A percentile compares a stretch with the other conserved stretches of the same genome.
phyloP scores from a whole-genome alignment of 2,113 vertebrate species.

The Chaenogobius annularis region DNA sequence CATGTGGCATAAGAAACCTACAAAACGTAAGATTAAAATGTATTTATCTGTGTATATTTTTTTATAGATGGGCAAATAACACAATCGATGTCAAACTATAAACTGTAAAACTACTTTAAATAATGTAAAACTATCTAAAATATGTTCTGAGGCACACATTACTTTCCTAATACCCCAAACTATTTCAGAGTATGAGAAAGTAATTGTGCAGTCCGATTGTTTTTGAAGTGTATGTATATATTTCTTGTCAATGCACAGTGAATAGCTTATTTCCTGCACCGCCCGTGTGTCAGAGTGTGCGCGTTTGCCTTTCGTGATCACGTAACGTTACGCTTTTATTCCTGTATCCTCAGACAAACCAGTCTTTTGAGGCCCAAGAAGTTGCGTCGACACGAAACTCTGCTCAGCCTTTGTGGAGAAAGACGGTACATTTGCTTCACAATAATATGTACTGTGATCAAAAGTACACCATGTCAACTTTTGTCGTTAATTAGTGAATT shows the following conservation, averaged over 20 bases:
- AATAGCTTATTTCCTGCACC: neutral
- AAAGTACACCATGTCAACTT: neutral
- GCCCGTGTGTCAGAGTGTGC: neutral
- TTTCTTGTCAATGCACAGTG: neutral
- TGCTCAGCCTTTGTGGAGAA: slow-evolving; percentile 57
- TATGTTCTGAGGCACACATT: neutral
- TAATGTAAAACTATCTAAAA: no score
- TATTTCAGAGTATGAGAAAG: neutral
- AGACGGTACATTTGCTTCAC: slow-evolving; percentile 54
- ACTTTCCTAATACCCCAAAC: neutral
- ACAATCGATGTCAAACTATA: no score
- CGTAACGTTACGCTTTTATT: neutral
- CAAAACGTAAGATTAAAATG: no score
- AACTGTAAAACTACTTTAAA: no score
- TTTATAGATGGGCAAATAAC: no score
- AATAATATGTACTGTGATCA: neutral
- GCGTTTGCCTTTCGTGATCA: neutral
- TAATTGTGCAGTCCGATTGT: neutral
- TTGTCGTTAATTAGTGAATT: no score
- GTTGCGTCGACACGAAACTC: slow-evolving; percentile 56
- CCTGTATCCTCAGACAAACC: slow-evolving; percentile 62
- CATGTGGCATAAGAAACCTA: no score
- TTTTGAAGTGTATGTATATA: neutral
- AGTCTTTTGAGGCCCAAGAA: slow-evolving; percentile 78
- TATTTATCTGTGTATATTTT: no score